Conservation (phyloP, 2,797 vertebrate species). For the Tragopan temminckii region DNA sequence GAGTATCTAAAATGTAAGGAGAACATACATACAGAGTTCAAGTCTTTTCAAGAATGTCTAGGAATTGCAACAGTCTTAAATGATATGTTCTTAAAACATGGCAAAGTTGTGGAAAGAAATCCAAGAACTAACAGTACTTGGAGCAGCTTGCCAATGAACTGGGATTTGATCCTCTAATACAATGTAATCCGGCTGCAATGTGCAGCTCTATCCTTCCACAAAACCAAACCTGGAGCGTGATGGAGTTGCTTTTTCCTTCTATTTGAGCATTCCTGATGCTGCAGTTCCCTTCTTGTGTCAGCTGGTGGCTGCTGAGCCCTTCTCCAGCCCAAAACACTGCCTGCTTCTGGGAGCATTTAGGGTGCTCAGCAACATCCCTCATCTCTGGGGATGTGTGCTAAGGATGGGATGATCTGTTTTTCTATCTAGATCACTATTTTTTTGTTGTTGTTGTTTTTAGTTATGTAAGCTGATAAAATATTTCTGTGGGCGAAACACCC, state of each 20-base stretch:
- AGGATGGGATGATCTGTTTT: fast-evolving
- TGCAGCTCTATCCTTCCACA: not conserved
- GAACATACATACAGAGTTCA: fast-evolving
- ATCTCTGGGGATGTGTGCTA: not conserved
- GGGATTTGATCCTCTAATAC: not conserved
- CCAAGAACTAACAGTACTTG: not conserved
- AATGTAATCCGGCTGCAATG: not conserved
- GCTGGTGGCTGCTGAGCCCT: conserved; percentile 62
- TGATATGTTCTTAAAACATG: not conserved
- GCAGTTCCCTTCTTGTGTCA: conserved; percentile 54
- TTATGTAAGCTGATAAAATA: not conserved
- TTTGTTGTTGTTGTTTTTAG: not conserved
- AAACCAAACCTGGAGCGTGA: not conserved
- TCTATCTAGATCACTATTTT: not conserved
- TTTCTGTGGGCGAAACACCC: not conserved
- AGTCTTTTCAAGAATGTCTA: not conserved
- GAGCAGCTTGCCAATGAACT: not conserved
- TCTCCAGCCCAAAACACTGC: not conserved
- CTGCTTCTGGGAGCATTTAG: not conserved
- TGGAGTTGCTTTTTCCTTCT: not conserved
- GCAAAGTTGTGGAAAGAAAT: not conserved
- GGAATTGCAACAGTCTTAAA: not conserved
- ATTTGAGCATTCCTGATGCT: conserved; percentile 1
- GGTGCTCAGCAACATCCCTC: not conserved
- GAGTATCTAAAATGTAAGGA: not conserved